Evolutionary conservation across 2,113 vertebrate genomes (phyloP).

Genomic region (Rattus norvegicus): GRCr8 NC_086021.1:111919001-111919500

Average conservation of each 20-base stretch:
- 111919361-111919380: neutral
- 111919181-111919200: conserved; percentile 47
- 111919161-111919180: conserved; percentile 13
- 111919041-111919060: conserved; percentile 18
- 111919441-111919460: neutral
- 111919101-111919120: neutral
- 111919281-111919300: neutral
- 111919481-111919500: neutral
- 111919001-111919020: neutral
- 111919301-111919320: neutral
- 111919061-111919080: neutral
- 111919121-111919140: neutral
- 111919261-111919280: neutral
- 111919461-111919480: neutral
- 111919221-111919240: neutral
- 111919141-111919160: neutral
- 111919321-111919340: neutral
- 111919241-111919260: neutral
- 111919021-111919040: neutral
- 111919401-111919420: neutral
- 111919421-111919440: neutral
- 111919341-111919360: conserved; percentile 37
- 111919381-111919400: no score
- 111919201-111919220: neutral
- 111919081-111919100: neutral